phyloP scores from a whole-genome alignment of 2,888 invertebrate genomes.

The Flabesymbios commensalis region DNA sequence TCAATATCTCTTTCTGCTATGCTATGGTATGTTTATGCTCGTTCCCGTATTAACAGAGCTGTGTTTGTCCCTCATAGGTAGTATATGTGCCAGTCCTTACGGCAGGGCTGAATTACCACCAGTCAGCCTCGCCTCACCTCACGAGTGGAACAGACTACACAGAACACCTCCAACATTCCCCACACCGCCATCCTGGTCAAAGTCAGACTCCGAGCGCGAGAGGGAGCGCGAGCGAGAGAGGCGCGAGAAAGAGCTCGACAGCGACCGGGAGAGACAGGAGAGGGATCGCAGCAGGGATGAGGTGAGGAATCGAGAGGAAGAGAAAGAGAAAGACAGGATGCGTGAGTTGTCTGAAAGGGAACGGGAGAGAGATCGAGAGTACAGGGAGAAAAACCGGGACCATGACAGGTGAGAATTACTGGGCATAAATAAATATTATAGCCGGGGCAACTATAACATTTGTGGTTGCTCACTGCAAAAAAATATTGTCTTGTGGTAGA shows the following conservation, averaged over 20 bases:
- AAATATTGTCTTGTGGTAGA: no score
- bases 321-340: neutral
- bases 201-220: conserved; percentile 19
- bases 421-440: no score
- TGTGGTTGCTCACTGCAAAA: no score
- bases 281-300: conserved; percentile 14
- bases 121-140: conserved; percentile 44
- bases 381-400: conserved; percentile 8
- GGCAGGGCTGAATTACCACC: conserved; percentile 39
- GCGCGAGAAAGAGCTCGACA: conserved; percentile 25
- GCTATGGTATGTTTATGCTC: neutral
- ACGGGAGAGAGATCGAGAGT: neutral
- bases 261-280: conserved; percentile 17
- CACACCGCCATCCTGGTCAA: conserved; percentile 43
- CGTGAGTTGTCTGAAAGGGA: neutral
- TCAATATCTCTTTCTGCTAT: no score
- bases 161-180: conserved; percentile 55
- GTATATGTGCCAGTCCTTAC: neutral
- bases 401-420: no score
- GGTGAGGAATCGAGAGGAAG: conserved; percentile 8
- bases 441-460: no score
- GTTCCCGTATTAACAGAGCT: no score
- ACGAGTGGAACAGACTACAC: conserved; percentile 53
- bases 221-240: conserved; percentile 30
- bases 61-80: neutral